Evolutionary conservation across 2,888 invertebrate species (phyloP).

Genomic region (Pseudococcus longispinus): DNA sequence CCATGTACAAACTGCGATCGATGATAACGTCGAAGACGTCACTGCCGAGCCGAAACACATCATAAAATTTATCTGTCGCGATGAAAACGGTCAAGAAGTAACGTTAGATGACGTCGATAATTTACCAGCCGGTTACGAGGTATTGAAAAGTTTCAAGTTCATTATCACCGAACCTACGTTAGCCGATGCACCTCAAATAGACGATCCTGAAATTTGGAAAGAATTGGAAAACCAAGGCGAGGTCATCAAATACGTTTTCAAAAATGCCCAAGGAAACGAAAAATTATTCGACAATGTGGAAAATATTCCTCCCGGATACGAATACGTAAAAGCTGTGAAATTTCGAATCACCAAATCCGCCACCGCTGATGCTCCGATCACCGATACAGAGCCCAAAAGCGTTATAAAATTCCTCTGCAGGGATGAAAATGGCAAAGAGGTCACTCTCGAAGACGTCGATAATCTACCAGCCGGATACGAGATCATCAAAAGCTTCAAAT

Average conservation of each 20-base stretch:
- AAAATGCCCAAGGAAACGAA: background rate
- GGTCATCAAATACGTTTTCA: background rate
- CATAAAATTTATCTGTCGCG: background rate
- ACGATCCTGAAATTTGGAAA: constrained; percentile 23
- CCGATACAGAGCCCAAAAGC: background rate
- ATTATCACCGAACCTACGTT: background rate
- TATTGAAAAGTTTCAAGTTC: constrained; percentile 3
- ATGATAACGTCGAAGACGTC: background rate
- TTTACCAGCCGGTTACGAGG: background rate
- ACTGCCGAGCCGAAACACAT: background rate
- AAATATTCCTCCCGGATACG: background rate
- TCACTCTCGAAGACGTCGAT: background rate
- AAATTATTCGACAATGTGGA: background rate
- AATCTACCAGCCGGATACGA: constrained; percentile 3
- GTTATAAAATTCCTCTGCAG: background rate
- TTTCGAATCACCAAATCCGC: background rate
- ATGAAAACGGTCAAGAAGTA: constrained; percentile 25
- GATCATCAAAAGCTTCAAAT: constrained; percentile 13
- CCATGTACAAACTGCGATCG: background rate
- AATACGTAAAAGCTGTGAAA: constrained; percentile 17
- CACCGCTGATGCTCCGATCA: background rate
- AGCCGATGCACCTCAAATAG: background rate
- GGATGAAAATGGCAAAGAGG: background rate
- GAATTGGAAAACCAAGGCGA: constrained; percentile 17
- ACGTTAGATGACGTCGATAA: constrained; percentile 11